A percentile compares a stretch with the other conserved stretches of the same genome.
Conservation (phyloP, 30 jellyfish, hydroid and myxozoan genomes). For the Hydra vulgaris region DNA sequence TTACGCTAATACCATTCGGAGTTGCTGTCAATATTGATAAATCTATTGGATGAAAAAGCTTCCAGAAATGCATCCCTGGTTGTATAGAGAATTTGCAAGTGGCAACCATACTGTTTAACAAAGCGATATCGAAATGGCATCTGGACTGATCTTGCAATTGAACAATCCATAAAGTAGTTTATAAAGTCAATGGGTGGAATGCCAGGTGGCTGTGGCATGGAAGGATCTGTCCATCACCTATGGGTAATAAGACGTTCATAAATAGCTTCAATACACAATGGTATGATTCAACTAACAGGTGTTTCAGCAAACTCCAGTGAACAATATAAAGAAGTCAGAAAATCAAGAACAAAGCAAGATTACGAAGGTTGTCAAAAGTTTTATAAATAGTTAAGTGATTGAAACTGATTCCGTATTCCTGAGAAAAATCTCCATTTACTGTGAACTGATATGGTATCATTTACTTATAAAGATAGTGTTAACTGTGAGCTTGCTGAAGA, state of each 20-base stretch:
- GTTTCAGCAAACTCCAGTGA: conserved; percentile 26
- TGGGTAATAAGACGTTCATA: conserved; percentile 25
- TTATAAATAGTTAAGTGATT: neutral
- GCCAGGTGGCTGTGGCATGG: conserved; percentile 60
- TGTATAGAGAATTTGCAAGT: neutral
- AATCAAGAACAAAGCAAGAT: conserved; percentile 30
- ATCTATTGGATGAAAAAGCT: conserved; percentile 33
- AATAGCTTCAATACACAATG: conserved; percentile 23
- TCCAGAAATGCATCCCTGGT: conserved; percentile 25
- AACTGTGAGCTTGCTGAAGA: conserved; percentile 39
- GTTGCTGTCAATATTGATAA: too few relatives aligned
- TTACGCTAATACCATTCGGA: neutral
- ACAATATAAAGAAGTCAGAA: conserved; percentile 34
- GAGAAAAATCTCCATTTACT: conserved; percentile 10
- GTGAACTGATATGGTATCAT: conserved; percentile 27
- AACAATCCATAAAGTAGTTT: conserved; percentile 42
- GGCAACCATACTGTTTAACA: conserved; percentile 31
- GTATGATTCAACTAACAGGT: conserved; percentile 28
- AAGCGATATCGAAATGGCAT: conserved; percentile 32
- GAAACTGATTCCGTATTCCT: conserved; percentile 13
- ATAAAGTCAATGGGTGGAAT: conserved; percentile 44
- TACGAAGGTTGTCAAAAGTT: conserved; percentile 9
- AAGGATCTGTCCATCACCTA: conserved; percentile 15
- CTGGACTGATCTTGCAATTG: conserved; percentile 47
- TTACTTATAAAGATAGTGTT: conserved; percentile 8